These are phyloP conservation scores for Micrasema longulum DNA, from an alignment of 1,140 invertebrate genomes.

Conservation along the genomic window DNA sequence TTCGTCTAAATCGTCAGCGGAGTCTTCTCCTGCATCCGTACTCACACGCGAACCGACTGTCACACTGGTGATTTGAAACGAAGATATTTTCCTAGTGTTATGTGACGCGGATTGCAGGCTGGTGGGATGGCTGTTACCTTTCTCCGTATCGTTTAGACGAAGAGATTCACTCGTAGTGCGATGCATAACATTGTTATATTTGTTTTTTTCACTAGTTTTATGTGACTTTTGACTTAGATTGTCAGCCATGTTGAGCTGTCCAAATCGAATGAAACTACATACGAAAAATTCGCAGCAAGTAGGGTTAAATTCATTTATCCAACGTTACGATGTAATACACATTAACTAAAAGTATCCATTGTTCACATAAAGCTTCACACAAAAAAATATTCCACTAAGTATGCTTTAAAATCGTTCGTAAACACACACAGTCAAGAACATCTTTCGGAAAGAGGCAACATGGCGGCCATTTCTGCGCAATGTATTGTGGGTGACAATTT, in stretches of 20 bases:
- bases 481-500: slow-evolving; percentile 69
- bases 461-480: slow-evolving; percentile 70
- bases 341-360: slow-evolving; percentile 65
- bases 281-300: slow-evolving; percentile 68
- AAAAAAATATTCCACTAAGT: slow-evolving; percentile 66
- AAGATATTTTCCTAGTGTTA: slow-evolving; percentile 83
- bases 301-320: slow-evolving; percentile 68
- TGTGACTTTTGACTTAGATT: slow-evolving; percentile 70
- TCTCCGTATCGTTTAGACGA: slow-evolving; percentile 74
- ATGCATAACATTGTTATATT: slow-evolving; percentile 75
- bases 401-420: slow-evolving; percentile 69
- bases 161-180: slow-evolving; percentile 83
- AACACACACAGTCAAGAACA: slow-evolving; percentile 69
- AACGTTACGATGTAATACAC: slow-evolving; percentile 64
- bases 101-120: slow-evolving; percentile 65
- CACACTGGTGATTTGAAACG: slow-evolving; percentile 92
- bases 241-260: slow-evolving; percentile 69
- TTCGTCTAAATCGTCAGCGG: slow-evolving; percentile 93
- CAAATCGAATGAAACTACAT: slow-evolving; percentile 69
- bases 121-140: slow-evolving; percentile 59
- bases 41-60: slow-evolving; percentile 82
- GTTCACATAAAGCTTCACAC: slow-evolving; percentile 69
- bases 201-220: slow-evolving; percentile 70
- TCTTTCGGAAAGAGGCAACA: slow-evolving; percentile 69
- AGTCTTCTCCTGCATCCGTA: slow-evolving; percentile 91